Evolutionary conservation across 2,888 invertebrate genomes (phyloP), one percentile per base, ranked within the genome.

Genomic region (Dryobota labecula): DNA sequence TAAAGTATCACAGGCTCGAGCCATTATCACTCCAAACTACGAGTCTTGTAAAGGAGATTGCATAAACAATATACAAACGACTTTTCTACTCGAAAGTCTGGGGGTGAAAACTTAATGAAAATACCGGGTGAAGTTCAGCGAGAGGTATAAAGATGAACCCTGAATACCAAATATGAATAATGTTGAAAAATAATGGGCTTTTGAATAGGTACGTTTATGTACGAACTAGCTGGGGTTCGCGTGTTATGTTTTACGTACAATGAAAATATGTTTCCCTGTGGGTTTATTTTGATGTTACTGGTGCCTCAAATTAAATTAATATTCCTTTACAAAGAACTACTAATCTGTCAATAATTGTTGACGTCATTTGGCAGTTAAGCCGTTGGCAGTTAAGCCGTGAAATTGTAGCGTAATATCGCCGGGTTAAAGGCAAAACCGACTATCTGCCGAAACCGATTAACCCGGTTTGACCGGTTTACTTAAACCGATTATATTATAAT

Each of bases 161-260:
- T 84, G 83, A 83, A 83, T 84, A 82, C 66, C 65, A 76, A 84
- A 83, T 84, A 71, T 82, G 71, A 79, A 79, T 79, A 71, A 83
- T 73, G 73, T 73, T 15, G 61, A 73, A 70, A 82, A 76, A 67
- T 76, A 83, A 83, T 76, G 73, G 67, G 65, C 71, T 76, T 56
- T 58, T 61, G 64, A 70, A 73, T 69, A 63, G 47, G 62, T 60
- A 33, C 27, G 43, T 65, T 64, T 45, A 75, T 58, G 27, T 51
- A 38, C 15, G 54, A 60, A 61, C 63, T 69, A 64, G 57, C 13
- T 33, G 15, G 20, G 57, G 54, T 38, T 11, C 13, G 15, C 45
- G 38, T 51, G 45, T 62, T 78, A 61, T 56, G 24, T 62, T 61
- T 71, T 45, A 56, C 13, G 30, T 56, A 13, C 2, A 36, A 43